Conservation (phyloP, 1,140 invertebrate genomes). For the Drosophila orena region DNA sequence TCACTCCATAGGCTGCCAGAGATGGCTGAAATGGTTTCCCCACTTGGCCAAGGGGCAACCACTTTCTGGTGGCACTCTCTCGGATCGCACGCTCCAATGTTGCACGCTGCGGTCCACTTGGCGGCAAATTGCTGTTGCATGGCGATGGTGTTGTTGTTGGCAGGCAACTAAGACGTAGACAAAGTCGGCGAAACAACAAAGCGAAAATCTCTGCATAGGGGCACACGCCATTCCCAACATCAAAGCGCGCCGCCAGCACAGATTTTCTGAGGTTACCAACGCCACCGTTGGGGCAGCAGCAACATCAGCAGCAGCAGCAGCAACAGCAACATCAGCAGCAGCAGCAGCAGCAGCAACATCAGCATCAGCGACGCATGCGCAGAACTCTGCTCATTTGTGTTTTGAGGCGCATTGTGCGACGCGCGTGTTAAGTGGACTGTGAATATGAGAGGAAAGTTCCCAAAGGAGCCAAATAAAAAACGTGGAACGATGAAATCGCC, state of each 20-base stretch:
- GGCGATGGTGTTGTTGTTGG: conserved; percentile 46
- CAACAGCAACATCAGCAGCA: conserved; percentile 13
- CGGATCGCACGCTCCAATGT: conserved; percentile 38
- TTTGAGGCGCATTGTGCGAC: conserved; percentile 82
- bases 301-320: conserved; percentile 20
- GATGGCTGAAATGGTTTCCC: conserved; percentile 21
- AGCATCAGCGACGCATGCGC: conserved; percentile 42
- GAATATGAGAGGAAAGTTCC: conserved; percentile 82
- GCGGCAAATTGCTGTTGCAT: conserved; percentile 81
- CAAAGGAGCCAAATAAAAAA: conserved; percentile 34
- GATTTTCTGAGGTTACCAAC: conserved; percentile 83
- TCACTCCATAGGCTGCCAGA: not conserved
- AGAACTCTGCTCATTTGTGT: conserved; percentile 78
- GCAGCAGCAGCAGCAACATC: conserved; percentile 8
- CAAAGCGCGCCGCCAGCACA: conserved; percentile 79
- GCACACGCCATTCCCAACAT: conserved; percentile 85
- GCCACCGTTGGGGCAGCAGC: conserved; percentile 77
- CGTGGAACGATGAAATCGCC: not conserved
- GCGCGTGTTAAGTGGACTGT: conserved; percentile 81
- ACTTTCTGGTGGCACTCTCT: conserved; percentile 52
- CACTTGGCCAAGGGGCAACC: conserved; percentile 29
- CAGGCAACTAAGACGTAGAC: conserved; percentile 32
- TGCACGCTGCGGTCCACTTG: conserved; percentile 63
- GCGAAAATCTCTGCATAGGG: conserved; percentile 84
- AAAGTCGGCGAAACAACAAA: conserved; percentile 81